Evolutionary conservation across 2,113 vertebrate genomes (phyloP).

Genomic region (Myiagra hebetior): DNA sequence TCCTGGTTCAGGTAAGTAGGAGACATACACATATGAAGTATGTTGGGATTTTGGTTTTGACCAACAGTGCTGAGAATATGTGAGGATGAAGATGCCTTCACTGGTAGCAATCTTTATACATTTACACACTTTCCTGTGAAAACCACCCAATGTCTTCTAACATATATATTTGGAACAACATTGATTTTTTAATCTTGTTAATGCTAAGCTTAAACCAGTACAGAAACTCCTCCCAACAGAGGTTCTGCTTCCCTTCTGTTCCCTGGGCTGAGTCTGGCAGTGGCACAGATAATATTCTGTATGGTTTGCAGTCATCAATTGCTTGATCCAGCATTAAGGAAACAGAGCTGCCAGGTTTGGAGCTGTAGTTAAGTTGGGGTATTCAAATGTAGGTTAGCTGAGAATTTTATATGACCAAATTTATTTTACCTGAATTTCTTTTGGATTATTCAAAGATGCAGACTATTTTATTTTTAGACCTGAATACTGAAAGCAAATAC

Average conservation of each 20-base stretch:
- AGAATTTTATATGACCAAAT: neutral
- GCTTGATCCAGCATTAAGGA: neutral
- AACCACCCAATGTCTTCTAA: accelerated
- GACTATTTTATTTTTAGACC: neutral
- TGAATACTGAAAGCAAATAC: neutral
- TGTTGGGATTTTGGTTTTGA: neutral
- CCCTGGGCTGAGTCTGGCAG: neutral
- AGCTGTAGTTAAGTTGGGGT: neutral
- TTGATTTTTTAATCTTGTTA: neutral
- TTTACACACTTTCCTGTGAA: neutral
- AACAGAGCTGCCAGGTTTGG: neutral
- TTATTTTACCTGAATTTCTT: neutral
- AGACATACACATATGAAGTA: accelerated
- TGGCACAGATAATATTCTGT: neutral
- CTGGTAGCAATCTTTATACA: neutral
- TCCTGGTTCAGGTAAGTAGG: neutral
- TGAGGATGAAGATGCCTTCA: neutral
- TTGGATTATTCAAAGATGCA: neutral
- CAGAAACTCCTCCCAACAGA: neutral
- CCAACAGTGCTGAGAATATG: neutral
- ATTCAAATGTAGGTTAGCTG: neutral
- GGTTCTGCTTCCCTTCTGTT: neutral
- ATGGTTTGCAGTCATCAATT: neutral
- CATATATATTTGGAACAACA: accelerated
- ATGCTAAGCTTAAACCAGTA: neutral